phyloP scores from a whole-genome alignment of 2,113 vertebrate genomes.

The Seriola dumerili region DNA sequence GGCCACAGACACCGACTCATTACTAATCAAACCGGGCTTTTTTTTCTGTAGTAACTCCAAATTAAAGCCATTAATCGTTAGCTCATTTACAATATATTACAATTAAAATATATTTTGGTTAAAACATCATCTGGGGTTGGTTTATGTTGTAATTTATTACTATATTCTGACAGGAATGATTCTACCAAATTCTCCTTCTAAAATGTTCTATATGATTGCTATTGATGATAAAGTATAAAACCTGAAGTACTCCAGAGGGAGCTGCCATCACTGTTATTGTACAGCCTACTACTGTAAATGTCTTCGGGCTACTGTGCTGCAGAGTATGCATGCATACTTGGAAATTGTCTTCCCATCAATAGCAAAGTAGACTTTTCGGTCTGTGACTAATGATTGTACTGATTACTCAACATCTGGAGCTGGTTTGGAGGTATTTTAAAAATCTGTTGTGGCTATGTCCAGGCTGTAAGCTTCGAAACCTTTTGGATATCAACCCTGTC shows the following conservation, averaged over 20 bases:
- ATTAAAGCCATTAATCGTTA: not conserved
- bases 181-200: not conserved
- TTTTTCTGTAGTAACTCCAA: not conserved
- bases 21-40: slow-evolving; percentile 20
- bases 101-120: not conserved
- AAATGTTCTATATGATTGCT: slow-evolving; percentile 6
- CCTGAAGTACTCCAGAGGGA: slow-evolving; percentile 18
- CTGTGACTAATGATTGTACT: slow-evolving; percentile 68
- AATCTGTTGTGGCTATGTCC: slow-evolving; percentile 69
- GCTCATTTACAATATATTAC: not conserved
- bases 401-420: slow-evolving; percentile 79
- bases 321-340: slow-evolving; percentile 60
- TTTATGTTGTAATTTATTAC: not conserved
- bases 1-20: slow-evolving; percentile 54
- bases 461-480: slow-evolving; percentile 54
- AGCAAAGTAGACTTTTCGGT: slow-evolving; percentile 44
- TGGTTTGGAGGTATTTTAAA: slow-evolving; percentile 70
- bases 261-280: slow-evolving; percentile 19
- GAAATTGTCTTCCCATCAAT: slow-evolving; percentile 66
- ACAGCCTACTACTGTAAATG: slow-evolving; percentile 9
- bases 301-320: slow-evolving; percentile 56
- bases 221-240: not conserved
- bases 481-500: slow-evolving; percentile 34
- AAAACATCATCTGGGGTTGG: not conserved
- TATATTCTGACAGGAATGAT: not conserved